These are phyloP conservation scores for Gymnarchus niloticus DNA, from an alignment of 2,113 vertebrate species.

Conservation along the genomic window DNA sequence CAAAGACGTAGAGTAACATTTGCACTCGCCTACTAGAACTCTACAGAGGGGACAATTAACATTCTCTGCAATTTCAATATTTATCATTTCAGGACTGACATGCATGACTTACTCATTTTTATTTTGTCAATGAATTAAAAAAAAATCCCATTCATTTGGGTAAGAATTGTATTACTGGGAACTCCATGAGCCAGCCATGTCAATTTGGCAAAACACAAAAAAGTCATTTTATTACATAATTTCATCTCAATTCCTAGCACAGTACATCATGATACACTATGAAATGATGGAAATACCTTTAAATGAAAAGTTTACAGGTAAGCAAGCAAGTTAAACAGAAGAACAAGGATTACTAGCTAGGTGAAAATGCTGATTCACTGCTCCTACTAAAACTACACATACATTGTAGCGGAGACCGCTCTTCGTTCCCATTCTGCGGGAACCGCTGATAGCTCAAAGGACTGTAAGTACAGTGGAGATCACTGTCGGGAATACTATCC, in stretches of 20 bases:
- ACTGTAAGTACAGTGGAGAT: no score
- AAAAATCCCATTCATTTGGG: neutral
- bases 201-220: neutral
- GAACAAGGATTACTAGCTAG: neutral
- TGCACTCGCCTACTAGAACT: neutral
- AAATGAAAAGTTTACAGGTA: neutral
- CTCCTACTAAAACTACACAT: neutral
- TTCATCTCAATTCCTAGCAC: neutral
- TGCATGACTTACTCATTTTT: no score
- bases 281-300: neutral
- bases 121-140: neutral
- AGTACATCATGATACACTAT: neutral
- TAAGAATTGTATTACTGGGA: no score
- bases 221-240: neutral
- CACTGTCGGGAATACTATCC: no score
- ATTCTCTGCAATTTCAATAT: neutral
- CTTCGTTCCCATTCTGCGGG: no score
- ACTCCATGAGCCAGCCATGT: neutral
- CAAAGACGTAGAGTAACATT: neutral
- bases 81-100: neutral
- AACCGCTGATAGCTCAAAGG: no score
- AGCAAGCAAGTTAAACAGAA: neutral
- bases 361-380: neutral
- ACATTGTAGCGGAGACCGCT: no score
- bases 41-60: neutral